Conservation (phyloP, 2,888 invertebrate genomes). For the Cataglyphis cursor region DNA sequence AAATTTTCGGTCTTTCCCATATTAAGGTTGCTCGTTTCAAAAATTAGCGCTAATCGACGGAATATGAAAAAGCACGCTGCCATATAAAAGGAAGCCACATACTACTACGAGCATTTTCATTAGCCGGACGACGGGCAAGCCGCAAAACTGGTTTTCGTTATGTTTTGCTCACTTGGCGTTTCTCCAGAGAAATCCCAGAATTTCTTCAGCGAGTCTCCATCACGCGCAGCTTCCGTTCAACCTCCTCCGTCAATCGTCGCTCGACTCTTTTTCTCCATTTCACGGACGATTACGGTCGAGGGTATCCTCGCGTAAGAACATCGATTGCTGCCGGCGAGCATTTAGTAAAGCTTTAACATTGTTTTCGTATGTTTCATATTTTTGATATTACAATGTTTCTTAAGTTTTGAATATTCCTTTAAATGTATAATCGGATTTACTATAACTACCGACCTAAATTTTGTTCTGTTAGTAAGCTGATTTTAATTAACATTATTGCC, state of each 20-base stretch:
- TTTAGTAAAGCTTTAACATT: conserved; percentile 20
- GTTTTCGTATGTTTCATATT: not conserved
- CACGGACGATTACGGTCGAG: conserved; percentile 65
- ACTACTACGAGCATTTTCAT: conserved; percentile 64
- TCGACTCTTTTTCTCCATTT: conserved; percentile 42
- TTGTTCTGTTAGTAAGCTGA: conserved; percentile 2
- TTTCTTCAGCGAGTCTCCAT: conserved; percentile 59
- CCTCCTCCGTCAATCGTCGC: conserved; percentile 24
- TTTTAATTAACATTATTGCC: conserved; percentile 34
- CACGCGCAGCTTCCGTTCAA: conserved; percentile 47
- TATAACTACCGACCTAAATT: conserved; percentile 15
- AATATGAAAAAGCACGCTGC: conserved; percentile 64
- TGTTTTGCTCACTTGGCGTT: conserved; percentile 59
- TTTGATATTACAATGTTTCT: not conserved
- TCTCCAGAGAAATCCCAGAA: conserved; percentile 58
- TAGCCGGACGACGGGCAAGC: conserved; percentile 60
- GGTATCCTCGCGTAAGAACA: conserved; percentile 48
- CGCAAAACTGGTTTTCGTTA: conserved; percentile 59
- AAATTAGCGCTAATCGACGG: conserved; percentile 67
- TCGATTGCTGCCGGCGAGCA: conserved; percentile 44
- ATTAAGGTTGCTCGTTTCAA: conserved; percentile 56
- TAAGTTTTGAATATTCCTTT: not conserved
- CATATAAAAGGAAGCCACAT: conserved; percentile 51
- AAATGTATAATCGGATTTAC: not conserved
- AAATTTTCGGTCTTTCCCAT: conserved; percentile 25